phyloP scores from a whole-genome alignment of 2,113 vertebrate species.

The Chlamydotis undulata region DNA sequence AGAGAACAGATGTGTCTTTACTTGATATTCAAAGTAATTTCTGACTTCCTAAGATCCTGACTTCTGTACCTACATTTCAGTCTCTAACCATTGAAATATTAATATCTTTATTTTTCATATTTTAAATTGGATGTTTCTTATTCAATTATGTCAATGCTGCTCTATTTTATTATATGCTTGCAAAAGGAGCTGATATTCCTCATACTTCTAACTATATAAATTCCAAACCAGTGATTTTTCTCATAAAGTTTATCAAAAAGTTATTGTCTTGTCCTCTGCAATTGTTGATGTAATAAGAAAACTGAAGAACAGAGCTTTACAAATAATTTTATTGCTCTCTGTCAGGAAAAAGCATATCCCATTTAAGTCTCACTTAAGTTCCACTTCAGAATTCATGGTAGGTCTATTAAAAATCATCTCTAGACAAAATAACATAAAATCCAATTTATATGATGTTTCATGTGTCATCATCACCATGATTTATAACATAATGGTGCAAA shows the following conservation, averaged over 20 bases:
- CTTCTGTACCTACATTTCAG: background rate
- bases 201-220: background rate
- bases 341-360: background rate
- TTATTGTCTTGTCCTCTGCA: background rate
- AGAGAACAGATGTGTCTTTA: background rate
- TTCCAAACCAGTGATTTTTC: background rate
- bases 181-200: background rate
- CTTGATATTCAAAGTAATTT: background rate
- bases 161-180: background rate
- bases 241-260: background rate
- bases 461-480: background rate
- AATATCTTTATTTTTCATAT: background rate
- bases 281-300: background rate
- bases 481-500: background rate
- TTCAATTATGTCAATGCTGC: background rate
- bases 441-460: background rate
- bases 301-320: background rate
- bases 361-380: background rate
- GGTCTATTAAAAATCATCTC: background rate
- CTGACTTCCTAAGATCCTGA: background rate
- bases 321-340: background rate
- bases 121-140: background rate
- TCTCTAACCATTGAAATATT: background rate
- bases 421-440: background rate
- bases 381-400: background rate